phyloP scores from a whole-genome alignment of 2,113 vertebrate species.

The Calyptomena viridis region DNA sequence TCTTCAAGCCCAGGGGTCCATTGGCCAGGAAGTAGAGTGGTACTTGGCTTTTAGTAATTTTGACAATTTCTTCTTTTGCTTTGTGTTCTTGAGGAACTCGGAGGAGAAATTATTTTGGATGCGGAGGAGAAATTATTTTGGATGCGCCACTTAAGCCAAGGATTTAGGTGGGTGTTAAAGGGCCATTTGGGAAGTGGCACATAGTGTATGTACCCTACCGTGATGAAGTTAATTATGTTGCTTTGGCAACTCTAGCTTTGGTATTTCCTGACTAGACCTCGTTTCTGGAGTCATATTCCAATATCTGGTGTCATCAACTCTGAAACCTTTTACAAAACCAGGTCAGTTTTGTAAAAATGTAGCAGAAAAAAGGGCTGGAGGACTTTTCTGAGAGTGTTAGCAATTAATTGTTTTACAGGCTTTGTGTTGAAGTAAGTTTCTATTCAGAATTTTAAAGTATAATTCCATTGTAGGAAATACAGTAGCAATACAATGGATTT shows the following conservation, averaged over 20 bases:
- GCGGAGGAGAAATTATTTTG: background rate
- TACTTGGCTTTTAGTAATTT: background rate
- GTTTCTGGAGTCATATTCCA: constrained; percentile 57
- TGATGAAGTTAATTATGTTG: constrained; percentile 57
- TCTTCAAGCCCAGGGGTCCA: background rate
- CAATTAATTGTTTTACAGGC: background rate
- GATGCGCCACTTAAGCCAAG: background rate
- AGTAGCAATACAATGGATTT: background rate
- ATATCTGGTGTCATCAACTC: background rate
- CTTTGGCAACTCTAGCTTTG: constrained; percentile 56
- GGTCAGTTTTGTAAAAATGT: background rate
- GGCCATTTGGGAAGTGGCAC: background rate
- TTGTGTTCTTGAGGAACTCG: background rate
- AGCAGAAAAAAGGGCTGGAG: background rate
- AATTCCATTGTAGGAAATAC: background rate
- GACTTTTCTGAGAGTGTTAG: background rate
- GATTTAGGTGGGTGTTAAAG: constrained; percentile 22
- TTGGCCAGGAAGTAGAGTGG: background rate
- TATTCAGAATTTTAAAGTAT: background rate
- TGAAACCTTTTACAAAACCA: background rate
- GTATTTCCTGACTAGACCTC: constrained; percentile 47
- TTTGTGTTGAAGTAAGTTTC: background rate
- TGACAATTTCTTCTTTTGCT: background rate
- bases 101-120: background rate
- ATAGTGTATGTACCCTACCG: background rate